Conservation (phyloP, 2,113 vertebrate genomes). For the Pampusana beccarii region DNA sequence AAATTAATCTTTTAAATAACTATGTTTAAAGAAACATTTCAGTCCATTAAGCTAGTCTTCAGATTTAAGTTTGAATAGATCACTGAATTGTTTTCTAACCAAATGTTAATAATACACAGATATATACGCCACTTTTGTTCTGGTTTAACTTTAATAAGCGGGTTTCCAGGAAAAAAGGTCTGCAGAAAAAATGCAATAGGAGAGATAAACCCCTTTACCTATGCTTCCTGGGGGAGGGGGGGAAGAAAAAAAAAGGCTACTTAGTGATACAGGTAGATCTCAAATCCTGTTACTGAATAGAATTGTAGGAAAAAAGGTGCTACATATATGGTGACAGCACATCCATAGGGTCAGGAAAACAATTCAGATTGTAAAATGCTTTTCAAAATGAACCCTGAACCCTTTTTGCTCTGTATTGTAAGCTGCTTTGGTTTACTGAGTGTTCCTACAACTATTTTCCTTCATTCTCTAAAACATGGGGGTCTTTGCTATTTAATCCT, state of each 20-base stretch:
- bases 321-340: background rate
- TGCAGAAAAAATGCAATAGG: background rate
- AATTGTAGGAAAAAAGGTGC: background rate
- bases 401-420: background rate
- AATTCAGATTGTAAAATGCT: background rate
- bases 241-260: background rate
- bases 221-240: background rate
- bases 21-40: background rate
- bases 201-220: background rate
- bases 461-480: background rate
- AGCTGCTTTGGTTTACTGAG: background rate
- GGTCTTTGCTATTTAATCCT: background rate
- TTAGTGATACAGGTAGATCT: background rate
- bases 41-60: background rate
- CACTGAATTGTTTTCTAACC: background rate
- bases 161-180: background rate
- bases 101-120: background rate
- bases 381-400: background rate
- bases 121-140: fast-evolving
- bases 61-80: background rate
- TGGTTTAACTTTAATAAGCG: background rate
- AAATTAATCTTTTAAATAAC: constrained; percentile 1
- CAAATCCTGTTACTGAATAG: background rate
- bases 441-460: background rate
- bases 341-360: background rate